phyloP scores from a whole-genome alignment of 1,140 invertebrate species.

The Pemphigus obesinymphae region DNA sequence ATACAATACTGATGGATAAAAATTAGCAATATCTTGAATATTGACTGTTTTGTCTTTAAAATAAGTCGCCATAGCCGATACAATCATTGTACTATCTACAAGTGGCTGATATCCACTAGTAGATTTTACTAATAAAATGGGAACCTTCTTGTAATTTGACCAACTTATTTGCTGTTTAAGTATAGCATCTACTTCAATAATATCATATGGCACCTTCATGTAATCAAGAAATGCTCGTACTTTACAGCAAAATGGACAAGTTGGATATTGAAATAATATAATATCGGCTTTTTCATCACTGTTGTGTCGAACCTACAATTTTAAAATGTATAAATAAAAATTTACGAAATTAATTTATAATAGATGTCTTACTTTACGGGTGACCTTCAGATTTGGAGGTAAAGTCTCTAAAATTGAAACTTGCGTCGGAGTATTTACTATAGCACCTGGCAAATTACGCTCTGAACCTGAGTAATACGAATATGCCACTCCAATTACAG shows the following conservation, averaged over 20 bases:
- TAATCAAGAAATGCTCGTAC: slow-evolving; percentile 90
- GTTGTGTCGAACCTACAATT: slow-evolving; percentile 58
- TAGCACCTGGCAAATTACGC: slow-evolving; percentile 52
- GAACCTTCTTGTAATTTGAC: slow-evolving; percentile 93
- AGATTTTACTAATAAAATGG: slow-evolving; percentile 78
- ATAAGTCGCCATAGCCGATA: slow-evolving; percentile 79
- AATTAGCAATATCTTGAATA: slow-evolving; percentile 69
- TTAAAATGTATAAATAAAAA: slow-evolving; percentile 49
- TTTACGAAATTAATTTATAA: not conserved
- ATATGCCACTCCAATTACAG: slow-evolving; percentile 54
- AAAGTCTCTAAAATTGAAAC: slow-evolving; percentile 54
- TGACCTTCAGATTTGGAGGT: slow-evolving; percentile 52
- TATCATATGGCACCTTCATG: slow-evolving; percentile 88
- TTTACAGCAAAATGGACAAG: slow-evolving; percentile 98
- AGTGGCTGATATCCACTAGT: slow-evolving; percentile 73
- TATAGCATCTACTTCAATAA: slow-evolving; percentile 96
- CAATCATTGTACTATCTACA: slow-evolving; percentile 90
- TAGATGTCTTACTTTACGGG: slow-evolving; percentile 50
- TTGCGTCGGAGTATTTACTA: slow-evolving; percentile 51
- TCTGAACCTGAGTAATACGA: slow-evolving; percentile 52
- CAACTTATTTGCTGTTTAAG: slow-evolving; percentile 85
- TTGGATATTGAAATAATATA: slow-evolving; percentile 92
- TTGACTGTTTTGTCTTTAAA: slow-evolving; percentile 61
- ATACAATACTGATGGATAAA: slow-evolving; percentile 72
- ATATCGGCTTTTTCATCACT: slow-evolving; percentile 75